phyloP scores from a whole-genome alignment of 2,888 invertebrate species.

The Drosophila multiciliata region DNA sequence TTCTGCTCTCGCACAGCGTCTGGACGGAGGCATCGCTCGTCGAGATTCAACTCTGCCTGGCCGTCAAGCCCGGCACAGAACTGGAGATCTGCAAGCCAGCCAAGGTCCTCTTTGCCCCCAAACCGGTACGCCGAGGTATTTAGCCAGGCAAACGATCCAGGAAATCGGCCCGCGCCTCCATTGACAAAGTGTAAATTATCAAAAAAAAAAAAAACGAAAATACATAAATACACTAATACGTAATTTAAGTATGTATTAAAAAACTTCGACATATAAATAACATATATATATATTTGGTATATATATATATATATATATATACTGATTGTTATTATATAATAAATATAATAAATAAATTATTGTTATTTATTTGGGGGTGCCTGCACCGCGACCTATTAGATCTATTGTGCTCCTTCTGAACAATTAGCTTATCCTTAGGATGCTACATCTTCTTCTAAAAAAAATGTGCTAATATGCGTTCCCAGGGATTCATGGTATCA shows the following conservation, averaged over 20 bases:
- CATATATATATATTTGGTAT: no score
- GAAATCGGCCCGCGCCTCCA: background rate
- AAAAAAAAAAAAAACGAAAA: background rate
- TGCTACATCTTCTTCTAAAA: no score
- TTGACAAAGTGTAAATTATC: conserved; percentile 29
- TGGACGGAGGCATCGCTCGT: conserved; percentile 97
- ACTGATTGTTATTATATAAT: no score
- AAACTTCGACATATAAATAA: background rate
- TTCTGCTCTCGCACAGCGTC: conserved; percentile 93
- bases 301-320: no score
- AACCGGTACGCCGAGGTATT: conserved; percentile 93
- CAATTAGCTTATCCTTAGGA: no score
- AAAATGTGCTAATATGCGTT: no score
- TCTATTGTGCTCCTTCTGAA: no score
- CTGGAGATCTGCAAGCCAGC: conserved; percentile 94
- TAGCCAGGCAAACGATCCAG: conserved; percentile 73
- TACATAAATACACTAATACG: background rate
- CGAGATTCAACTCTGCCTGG: conserved; percentile 93
- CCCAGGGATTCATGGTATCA: no score
- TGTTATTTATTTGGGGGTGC: no score
- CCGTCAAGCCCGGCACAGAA: conserved; percentile 86
- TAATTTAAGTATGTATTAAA: background rate
- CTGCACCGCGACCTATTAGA: no score
- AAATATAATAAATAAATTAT: no score
- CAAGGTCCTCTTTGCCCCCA: conserved; percentile 94